Base-by-base conservation (phyloP, 1,140 invertebrate species). In the Ceratina calcarata region DNA sequence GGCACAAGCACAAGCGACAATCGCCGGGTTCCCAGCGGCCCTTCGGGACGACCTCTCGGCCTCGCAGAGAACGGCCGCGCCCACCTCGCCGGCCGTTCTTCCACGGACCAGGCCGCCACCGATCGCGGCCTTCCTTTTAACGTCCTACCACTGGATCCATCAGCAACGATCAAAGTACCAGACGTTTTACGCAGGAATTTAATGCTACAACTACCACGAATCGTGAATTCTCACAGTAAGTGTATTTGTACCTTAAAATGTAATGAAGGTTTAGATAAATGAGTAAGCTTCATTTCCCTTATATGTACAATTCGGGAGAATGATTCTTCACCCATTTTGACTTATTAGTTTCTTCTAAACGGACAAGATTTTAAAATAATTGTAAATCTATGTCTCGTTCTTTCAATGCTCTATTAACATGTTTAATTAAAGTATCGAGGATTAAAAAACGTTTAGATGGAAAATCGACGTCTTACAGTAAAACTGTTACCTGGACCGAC, bases 11-110 rank as follows among this genome's bases (percentile, higher is more conserved):
- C 83, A 84, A 91, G 88, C 89, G 90, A 92, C 90, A 91, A 91
- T 92, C 90, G 89, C 86, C 83, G 89, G 32, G 89, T 91, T 92
- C 90, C 90, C 88, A 91, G 88, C 88, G 85, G 82, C 83, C 82
- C 76, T 51, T 37, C 70, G 77, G 67, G 84, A 88, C 90, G 91
- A 91, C 89, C 90, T 92, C 88, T 91, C 88, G 88, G 89, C 90
- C 89, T 88, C 82, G 32, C 89, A 76, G 81, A 83, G 80, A 87
- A 82, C 84, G 81, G 87, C 89, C 90, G 91, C 89, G 90, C 89
- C 90, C 89, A 91, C 89, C 82, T 68, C 73, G 78, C 67, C 13
- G 18, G 8, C n/a, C 57, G 57, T n/a, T n/a, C 51, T 51, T 65
- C 22, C n/a, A 78, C 15, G 24, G 57, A 18, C 70, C 45, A 32